Percentiles rank a stretch among this genome's conserved stretches.
Evolutionary conservation across 2,113 vertebrate species (phyloP).

Genomic region (Brachyhypopomus occidentalis): DNA sequence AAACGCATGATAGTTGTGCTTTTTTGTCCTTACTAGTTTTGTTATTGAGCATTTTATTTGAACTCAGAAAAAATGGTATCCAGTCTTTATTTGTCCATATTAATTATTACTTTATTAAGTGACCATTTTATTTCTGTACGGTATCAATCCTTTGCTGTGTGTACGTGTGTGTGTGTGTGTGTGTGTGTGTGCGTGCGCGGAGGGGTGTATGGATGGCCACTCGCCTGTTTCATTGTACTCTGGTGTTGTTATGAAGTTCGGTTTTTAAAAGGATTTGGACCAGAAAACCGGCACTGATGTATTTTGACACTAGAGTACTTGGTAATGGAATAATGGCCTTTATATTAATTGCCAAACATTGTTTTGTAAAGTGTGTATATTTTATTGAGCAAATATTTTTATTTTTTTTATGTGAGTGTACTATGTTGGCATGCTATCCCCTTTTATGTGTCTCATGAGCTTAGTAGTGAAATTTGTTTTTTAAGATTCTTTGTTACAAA

Average conservation of each 20-base stretch:
- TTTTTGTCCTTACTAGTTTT: conserved; percentile 55
- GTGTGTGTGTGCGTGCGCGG: conserved; percentile 30
- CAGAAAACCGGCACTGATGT: conserved; percentile 94
- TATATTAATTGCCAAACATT: conserved; percentile 68
- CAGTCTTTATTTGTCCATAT: conserved; percentile 52
- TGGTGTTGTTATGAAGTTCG: conserved; percentile 90
- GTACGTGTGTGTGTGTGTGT: conserved; percentile 17
- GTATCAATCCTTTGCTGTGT: conserved; percentile 21
- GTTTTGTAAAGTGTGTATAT: conserved; percentile 78
- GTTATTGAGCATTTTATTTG: conserved; percentile 35
- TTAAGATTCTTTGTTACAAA: not conserved
- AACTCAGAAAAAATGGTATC: conserved; percentile 21
- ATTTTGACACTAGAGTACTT: conserved; percentile 76
- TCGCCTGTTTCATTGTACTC: conserved; percentile 65
- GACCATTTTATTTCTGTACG: conserved; percentile 73
- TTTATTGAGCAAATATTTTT: conserved; percentile 75
- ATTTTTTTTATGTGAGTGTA: not conserved
- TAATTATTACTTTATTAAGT: conserved; percentile 54
- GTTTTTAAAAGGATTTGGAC: conserved; percentile 89
- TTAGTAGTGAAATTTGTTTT: not conserved
- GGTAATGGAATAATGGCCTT: conserved; percentile 55
- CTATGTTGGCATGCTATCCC: not conserved
- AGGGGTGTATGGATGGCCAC: conserved; percentile 37
- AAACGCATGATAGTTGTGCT: conserved; percentile 59
- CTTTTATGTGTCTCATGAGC: not conserved